phyloP scores from a whole-genome alignment of 2,888 invertebrate species.

The Brachylomia viminalis region DNA sequence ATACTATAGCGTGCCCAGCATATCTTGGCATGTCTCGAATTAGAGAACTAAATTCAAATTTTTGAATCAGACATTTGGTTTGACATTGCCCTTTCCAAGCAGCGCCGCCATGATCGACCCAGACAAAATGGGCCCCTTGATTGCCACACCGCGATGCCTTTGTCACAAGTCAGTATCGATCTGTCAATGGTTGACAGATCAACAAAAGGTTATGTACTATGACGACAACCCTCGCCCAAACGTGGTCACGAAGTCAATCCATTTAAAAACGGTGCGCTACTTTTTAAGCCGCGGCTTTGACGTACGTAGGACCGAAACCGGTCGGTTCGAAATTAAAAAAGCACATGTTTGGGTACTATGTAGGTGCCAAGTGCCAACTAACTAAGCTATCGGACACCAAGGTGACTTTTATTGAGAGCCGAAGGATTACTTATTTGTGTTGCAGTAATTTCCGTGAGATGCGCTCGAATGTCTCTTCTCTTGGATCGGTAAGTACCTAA shows the following conservation, averaged over 20 bases:
- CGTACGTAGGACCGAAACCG: constrained; percentile 44
- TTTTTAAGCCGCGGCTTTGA: constrained; percentile 49
- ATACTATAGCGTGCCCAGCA: constrained; percentile 30
- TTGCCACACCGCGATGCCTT: constrained; percentile 10
- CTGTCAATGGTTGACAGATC: constrained; percentile 45
- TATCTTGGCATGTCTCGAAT: constrained; percentile 29
- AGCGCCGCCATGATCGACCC: neutral
- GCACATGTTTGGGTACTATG: constrained; percentile 44
- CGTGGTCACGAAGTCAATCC: constrained; percentile 52
- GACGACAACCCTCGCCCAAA: constrained; percentile 57
- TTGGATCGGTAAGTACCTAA: neutral
- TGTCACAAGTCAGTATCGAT: constrained; percentile 39
- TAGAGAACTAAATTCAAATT: constrained; percentile 32
- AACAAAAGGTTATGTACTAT: constrained; percentile 56
- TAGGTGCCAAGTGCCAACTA: constrained; percentile 37
- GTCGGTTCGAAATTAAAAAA: constrained; percentile 46
- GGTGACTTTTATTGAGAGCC: constrained; percentile 18
- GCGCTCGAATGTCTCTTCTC: neutral
- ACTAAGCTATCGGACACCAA: constrained; percentile 27
- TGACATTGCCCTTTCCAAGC: constrained; percentile 16
- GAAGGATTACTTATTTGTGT: constrained; percentile 22
- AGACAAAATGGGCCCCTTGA: constrained; percentile 9
- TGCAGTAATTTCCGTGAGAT: constrained; percentile 13
- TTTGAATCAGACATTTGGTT: constrained; percentile 1
- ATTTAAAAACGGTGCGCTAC: constrained; percentile 45